Base-by-base conservation (phyloP, 2,888 invertebrate genomes). In the Amblyjoppa fuscipennis region DNA sequence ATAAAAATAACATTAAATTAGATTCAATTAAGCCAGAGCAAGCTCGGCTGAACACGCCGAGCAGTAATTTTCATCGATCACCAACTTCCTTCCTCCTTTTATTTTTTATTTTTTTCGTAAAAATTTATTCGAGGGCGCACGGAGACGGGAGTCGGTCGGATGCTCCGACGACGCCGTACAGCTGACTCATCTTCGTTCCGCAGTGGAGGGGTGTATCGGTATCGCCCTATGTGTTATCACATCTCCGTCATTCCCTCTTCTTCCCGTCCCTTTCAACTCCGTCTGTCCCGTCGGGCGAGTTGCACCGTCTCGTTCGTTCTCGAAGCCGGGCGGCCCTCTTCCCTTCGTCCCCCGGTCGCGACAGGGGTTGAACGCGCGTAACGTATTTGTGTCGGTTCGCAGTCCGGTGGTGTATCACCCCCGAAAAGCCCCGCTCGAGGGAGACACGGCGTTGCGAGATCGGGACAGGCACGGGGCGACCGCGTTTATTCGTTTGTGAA, bases 401-500 rank as follows among this genome's bases (percentile, higher is more conserved):
- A 41, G 70, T 87, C 81, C 82, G 76, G 82, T 73, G 79, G 84
- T 77, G 76, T 53, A 76, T 76, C 73, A 80, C 79, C 87, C 86
- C 66, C 11, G 34, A 61, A 73, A 20, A 38, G 68, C 66, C 85
- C 51, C 75, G 76, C 34, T 56, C 76, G 79, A 73, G 80, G 85
- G 73, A 66, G 66, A 16, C 38, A 49, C 49, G 66, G 20, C 11
- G 56, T 45, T 69, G 56, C 28, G 34, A 51, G 86, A 81, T n/a
- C 64, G 82, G 69, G 61, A 81, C 56, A 51, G 83, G 69, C 78
- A 78, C 56, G 86, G 85, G 87, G 88, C 75, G 16, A 75, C 73
- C 88, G 91, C 91, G 93, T 92, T 93, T 93, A 93, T 93, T 94
- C 94, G 93, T 92, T 94, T 94, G 94, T 94, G 93, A 94, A 94